Evolutionary conservation across 1,140 invertebrate genomes (phyloP).

Genomic region (Bacillus rossius): DNA sequence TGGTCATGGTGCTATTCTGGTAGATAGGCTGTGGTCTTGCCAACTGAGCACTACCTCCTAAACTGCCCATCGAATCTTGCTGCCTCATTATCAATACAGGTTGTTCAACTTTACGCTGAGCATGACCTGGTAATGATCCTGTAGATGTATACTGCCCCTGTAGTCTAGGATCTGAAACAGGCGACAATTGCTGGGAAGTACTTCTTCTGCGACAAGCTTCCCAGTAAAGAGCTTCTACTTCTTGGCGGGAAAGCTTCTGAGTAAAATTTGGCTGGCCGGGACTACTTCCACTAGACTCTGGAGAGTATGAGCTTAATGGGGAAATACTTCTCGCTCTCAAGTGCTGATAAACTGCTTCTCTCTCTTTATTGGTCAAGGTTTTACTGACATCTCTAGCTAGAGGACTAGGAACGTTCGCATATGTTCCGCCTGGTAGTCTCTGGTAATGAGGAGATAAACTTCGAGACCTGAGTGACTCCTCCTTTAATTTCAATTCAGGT

Average conservation of each 20-base stretch:
- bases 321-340: background rate
- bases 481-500: background rate
- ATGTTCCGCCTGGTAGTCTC: too few relatives aligned
- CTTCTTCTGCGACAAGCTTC: background rate
- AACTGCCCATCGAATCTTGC: background rate
- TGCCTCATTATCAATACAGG: background rate
- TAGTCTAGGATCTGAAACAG: background rate
- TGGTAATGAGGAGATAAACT: background rate
- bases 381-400: too few relatives aligned
- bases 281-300: background rate
- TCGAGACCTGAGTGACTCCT: background rate
- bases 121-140: background rate
- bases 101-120: background rate
- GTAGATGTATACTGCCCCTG: background rate
- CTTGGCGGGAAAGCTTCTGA: background rate
- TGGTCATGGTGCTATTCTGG: background rate
- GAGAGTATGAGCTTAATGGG: background rate
- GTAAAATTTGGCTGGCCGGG: background rate
- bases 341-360: background rate
- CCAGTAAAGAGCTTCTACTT: slow-evolving; percentile 5
- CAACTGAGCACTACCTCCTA: background rate
- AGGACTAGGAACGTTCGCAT: too few relatives aligned
- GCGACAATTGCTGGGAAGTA: background rate
- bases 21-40: slow-evolving; percentile 1
- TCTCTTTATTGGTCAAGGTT: background rate